Percentiles rank a stretch among this genome's conserved stretches.
Conservation (phyloP, 1,140 invertebrate species). For the Eumaeus atala region DNA sequence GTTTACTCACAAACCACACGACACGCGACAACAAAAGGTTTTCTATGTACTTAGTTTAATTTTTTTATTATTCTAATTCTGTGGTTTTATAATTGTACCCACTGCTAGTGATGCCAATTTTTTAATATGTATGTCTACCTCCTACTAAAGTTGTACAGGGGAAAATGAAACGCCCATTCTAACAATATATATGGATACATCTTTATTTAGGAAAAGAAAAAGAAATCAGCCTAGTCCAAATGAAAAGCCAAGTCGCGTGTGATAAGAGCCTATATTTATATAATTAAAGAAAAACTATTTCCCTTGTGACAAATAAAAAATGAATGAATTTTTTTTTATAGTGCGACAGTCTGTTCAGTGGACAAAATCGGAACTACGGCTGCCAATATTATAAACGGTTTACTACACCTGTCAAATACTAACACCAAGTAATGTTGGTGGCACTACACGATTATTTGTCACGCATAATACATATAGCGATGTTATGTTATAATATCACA, state of each 20-base stretch:
- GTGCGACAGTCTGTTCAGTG: too few relatives aligned
- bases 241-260: constrained; percentile 43
- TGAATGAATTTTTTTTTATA: background rate
- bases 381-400: too few relatives aligned
- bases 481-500: background rate
- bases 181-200: constrained; percentile 35
- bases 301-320: constrained; percentile 6
- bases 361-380: too few relatives aligned
- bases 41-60: too few relatives aligned
- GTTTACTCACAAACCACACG: too few relatives aligned
- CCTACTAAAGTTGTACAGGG: background rate
- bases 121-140: too few relatives aligned
- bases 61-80: too few relatives aligned
- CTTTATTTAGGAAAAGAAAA: constrained; percentile 47
- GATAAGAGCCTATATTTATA: constrained; percentile 49
- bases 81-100: too few relatives aligned
- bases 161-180: constrained; percentile 16
- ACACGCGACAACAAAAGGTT: too few relatives aligned
- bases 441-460: background rate
- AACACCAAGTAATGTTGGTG: too few relatives aligned
- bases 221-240: constrained; percentile 29
- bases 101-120: too few relatives aligned
- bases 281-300: constrained; percentile 27
- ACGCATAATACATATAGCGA: background rate
- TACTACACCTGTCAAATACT: too few relatives aligned